phyloP scores from a whole-genome alignment of 2,797 vertebrate species.

The Rousettus madagascariensis region DNA sequence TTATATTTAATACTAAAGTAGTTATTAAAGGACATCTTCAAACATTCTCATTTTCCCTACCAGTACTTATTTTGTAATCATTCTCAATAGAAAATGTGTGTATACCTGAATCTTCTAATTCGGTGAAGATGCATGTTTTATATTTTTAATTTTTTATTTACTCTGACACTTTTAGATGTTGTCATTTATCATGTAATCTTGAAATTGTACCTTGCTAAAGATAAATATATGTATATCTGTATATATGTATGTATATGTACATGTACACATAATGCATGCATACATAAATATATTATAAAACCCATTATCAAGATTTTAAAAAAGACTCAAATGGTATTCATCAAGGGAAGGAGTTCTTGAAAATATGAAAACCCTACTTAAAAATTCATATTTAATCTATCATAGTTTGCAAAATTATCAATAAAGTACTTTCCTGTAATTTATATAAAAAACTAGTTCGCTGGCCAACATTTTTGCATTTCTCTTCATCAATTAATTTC shows the following conservation, averaged over 20 bases:
- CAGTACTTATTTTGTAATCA: neutral
- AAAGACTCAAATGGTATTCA: neutral
- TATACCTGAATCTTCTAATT: neutral
- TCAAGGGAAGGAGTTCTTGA: neutral
- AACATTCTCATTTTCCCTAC: neutral
- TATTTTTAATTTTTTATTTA: conserved; percentile 39
- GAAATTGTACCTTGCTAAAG: conserved; percentile 12
- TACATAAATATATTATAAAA: neutral
- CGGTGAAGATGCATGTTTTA: neutral
- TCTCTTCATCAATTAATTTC: conserved; percentile 37
- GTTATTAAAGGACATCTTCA: neutral
- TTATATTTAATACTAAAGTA: neutral
- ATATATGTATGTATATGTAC: neutral
- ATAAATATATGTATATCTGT: neutral
- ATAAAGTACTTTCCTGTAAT: conserved; percentile 3
- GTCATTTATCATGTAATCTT: neutral
- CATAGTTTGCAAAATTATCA: neutral
- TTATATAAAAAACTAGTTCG: neutral
- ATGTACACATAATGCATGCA: neutral
- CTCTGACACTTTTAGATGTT: neutral
- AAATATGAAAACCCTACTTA: neutral
- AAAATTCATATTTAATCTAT: conserved; percentile 17
- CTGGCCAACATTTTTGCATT: neutral
- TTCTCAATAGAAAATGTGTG: neutral
- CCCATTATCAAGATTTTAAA: conserved; percentile 7